Evolutionary conservation across 2,113 vertebrate genomes (phyloP).

Genomic region (Scopus umbretta): DNA sequence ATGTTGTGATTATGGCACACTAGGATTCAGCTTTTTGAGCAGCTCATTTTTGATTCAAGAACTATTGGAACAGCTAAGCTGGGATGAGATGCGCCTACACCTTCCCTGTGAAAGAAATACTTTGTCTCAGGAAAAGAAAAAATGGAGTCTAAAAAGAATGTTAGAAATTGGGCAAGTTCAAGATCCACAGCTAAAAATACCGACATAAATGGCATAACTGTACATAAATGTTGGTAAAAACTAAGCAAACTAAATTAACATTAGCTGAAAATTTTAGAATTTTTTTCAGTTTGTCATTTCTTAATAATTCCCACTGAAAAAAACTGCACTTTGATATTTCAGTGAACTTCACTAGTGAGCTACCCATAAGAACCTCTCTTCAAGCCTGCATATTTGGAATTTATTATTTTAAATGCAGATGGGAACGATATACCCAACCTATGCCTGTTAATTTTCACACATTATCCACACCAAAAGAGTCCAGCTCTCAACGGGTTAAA

Average conservation of each 20-base stretch:
- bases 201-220: background rate
- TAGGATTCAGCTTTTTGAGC: background rate
- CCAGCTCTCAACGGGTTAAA: background rate
- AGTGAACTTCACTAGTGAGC: background rate
- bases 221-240: background rate
- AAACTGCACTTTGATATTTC: background rate
- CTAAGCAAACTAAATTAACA: background rate
- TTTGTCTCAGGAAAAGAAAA: background rate
- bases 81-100: background rate
- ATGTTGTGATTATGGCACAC: background rate
- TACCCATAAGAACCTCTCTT: background rate
- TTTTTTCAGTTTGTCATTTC: background rate
- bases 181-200: background rate
- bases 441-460: background rate
- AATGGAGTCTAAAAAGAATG: background rate
- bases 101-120: background rate
- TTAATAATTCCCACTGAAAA: background rate
- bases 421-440: background rate
- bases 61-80: background rate
- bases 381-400: background rate
- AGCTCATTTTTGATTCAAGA: background rate
- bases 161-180: background rate
- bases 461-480: background rate
- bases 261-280: background rate
- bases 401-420: background rate